These are phyloP conservation scores for Prolemur simus DNA, from an alignment of 2,113 vertebrate genomes.

Conservation along the genomic window DNA sequence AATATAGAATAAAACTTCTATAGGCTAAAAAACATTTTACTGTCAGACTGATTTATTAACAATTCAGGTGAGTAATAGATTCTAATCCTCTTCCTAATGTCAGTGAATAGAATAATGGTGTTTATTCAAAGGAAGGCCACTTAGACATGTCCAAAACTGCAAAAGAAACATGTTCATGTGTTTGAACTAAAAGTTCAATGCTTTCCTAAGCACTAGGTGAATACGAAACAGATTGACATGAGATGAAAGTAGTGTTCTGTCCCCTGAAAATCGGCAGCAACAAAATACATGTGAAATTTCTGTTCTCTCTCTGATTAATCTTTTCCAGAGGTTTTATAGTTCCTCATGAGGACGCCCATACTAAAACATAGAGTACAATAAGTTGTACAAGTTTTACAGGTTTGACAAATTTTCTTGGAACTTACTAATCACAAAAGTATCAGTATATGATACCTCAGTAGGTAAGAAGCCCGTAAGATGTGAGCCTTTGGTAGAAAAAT, in stretches of 20 bases:
- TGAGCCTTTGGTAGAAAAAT: slow-evolving; percentile 9
- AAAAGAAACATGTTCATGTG: background rate
- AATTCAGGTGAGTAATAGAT: background rate
- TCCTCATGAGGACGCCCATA: background rate
- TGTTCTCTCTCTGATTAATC: background rate
- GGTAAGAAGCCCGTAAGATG: background rate
- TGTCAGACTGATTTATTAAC: background rate
- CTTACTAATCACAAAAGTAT: slow-evolving; percentile 37
- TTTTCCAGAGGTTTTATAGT: background rate
- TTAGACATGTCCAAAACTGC: background rate
- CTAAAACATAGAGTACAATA: background rate
- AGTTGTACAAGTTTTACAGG: slow-evolving; percentile 9
- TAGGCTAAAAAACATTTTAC: background rate
- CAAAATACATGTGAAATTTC: background rate
- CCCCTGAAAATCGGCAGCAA: background rate
- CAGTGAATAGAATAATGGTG: background rate
- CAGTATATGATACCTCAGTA: background rate
- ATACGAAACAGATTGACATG: background rate
- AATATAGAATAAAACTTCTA: background rate
- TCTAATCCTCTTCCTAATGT: background rate
- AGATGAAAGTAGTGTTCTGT: background rate
- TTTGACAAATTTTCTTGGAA: slow-evolving; percentile 6
- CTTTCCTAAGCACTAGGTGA: background rate
- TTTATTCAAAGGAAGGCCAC: background rate
- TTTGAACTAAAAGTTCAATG: background rate